These are phyloP conservation scores for Brachionus calyciflorus DNA, from an alignment of 1,140 invertebrate genomes.

Conservation along the genomic window DNA sequence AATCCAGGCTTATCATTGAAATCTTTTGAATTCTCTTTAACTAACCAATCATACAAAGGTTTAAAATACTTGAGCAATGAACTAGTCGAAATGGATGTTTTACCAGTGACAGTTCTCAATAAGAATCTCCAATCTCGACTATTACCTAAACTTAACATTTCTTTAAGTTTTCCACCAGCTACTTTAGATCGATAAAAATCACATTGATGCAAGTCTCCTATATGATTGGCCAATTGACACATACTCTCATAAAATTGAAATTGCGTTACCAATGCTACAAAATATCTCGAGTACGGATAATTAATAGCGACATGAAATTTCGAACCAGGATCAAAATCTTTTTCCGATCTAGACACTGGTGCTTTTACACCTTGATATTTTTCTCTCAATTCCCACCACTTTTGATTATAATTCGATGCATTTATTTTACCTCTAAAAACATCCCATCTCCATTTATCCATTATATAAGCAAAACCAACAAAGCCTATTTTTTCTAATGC, in stretches of 20 bases:
- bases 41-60: too few relatives aligned
- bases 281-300: slow-evolving; percentile 66
- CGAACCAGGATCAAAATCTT: slow-evolving; percentile 52
- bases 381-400: slow-evolving; percentile 61
- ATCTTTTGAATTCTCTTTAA: too few relatives aligned
- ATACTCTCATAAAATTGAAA: slow-evolving; percentile 83
- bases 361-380: slow-evolving; percentile 56
- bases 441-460: slow-evolving; percentile 82
- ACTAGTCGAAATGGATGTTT: too few relatives aligned
- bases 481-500: slow-evolving; percentile 82
- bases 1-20: too few relatives aligned
- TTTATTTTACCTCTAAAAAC: slow-evolving; percentile 71
- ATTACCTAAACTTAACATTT: neutral
- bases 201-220: slow-evolving; percentile 76
- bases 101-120: too few relatives aligned
- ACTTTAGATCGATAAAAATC: slow-evolving; percentile 76
- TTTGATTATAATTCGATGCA: slow-evolving; percentile 56
- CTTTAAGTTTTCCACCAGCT: slow-evolving; percentile 66
- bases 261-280: slow-evolving; percentile 81
- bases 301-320: slow-evolving; percentile 53
- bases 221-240: slow-evolving; percentile 73
- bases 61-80: too few relatives aligned
- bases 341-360: slow-evolving; percentile 51
- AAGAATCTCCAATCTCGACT: too few relatives aligned
- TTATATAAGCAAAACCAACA: slow-evolving; percentile 78